Base-by-base conservation (phyloP, 2,888 invertebrate genomes). In the Microplitis manilae region DNA sequence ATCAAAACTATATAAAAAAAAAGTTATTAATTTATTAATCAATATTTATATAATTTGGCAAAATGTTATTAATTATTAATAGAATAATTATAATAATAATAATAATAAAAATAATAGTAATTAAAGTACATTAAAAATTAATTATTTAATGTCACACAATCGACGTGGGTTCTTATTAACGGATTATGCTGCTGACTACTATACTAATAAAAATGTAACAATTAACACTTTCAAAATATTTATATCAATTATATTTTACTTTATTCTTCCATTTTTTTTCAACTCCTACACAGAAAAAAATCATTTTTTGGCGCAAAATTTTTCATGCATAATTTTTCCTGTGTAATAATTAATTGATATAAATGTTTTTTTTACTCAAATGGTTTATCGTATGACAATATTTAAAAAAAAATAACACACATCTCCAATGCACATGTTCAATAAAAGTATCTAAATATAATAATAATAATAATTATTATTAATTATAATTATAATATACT, bases 151-250 rank as follows among this genome's bases (percentile, higher is more conserved):
- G 64, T 61, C 73, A 73, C 77, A 68, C 17, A 41, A 77, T 65
- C 15, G 30, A n/a, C 30, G 9, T 78, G 38, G 68, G 79, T 75
- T 77, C 77, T 79, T 81, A 88, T 88, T 87, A 89, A 89, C 89
- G 88, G 87, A 82, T 88, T 87, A 89, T 88, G 88, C 88, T 86
- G 86, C 85, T 85, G 82, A 85, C 87, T 86, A 86, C 85, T 82
- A 85, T 86, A 86, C 85, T 85, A 83, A 85, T 83, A 83, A 84
- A 86, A 87, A 84, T 87, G 85, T 85, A 88, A 87, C 85, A 84
- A 86, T 82, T 81, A 81, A 81, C 79, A 77, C 40, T 78, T 50
- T 50, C 5, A 1, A 50, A 50, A 50, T 6, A 7, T 13, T 50
- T 50, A 5, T 50, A 5, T 50, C 50, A 50, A 50, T 50, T 13